These are phyloP conservation scores for Riparia riparia DNA, from an alignment of 2,113 vertebrate genomes.

Conservation along the genomic window DNA sequence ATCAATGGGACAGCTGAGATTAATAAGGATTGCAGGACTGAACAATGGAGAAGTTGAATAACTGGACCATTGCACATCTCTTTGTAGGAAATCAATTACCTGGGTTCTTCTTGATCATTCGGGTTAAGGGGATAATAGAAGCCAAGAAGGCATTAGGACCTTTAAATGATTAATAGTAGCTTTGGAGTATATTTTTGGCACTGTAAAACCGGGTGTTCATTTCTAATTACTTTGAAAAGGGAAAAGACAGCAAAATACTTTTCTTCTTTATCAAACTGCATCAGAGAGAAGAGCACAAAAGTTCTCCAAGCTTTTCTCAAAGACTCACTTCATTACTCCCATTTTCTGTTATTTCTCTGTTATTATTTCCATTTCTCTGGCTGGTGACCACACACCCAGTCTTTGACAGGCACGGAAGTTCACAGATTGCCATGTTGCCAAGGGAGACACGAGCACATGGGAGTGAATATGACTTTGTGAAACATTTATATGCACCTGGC, in stretches of 20 bases:
- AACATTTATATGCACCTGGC: neutral
- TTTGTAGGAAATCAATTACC: constrained; percentile 46
- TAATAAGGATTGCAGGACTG: neutral
- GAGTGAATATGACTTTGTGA: neutral
- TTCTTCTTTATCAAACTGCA: neutral
- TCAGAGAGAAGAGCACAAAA: neutral
- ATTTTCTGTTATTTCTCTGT: neutral
- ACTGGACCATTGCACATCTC: constrained; percentile 21
- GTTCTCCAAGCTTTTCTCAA: neutral
- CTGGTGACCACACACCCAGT: neutral
- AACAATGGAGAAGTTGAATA: neutral
- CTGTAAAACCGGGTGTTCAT: neutral
- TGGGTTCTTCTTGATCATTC: constrained; percentile 35
- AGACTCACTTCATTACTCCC: neutral
- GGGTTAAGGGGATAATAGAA: constrained; percentile 34
- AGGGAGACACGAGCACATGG: neutral
- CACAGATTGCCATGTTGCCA: neutral
- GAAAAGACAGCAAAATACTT: constrained; percentile 16
- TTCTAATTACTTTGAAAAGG: constrained; percentile 33
- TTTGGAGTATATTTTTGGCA: constrained; percentile 32
- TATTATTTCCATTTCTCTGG: neutral
- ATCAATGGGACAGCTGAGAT: neutral
- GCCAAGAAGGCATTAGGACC: neutral
- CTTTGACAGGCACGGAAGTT: neutral
- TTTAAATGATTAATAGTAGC: constrained; percentile 37